Evolutionary conservation across 30 jellyfish, hydroid and myxozoan genomes (phyloP), one percentile per base, ranked within the genome.

Genomic region (Chironex yamaguchii): DNA sequence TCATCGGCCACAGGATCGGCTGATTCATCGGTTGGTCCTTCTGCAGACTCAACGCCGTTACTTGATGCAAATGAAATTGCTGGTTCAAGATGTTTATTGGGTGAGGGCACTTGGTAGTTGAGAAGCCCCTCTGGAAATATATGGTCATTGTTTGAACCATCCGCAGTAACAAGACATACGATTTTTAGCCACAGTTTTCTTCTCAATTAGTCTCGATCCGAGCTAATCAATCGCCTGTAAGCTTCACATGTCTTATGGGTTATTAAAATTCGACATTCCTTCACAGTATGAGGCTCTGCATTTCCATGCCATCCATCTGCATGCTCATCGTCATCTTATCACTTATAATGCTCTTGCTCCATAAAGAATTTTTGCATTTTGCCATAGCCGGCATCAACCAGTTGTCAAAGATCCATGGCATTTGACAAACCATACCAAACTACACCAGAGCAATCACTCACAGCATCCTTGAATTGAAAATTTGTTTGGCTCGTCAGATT

Each of bases 111-210:
- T n/a, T n/a, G n/a, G n/a, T n/a, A n/a, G n/a, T n/a, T n/a, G n/a
- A n/a, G n/a, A n/a, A n/a, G n/a, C n/a, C n/a, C n/a, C n/a, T n/a
- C n/a, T n/a, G n/a, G n/a, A n/a, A n/a, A n/a, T n/a, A n/a, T n/a
- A n/a, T n/a, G n/a, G n/a, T n/a, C n/a, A n/a, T 87, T 88, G 0
- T 79, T 82, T 42, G 89, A 49, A 21, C 95, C 94, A 67, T 79
- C 94, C 34, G 95, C 96, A 94, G n/a, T 87, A 29, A 87, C 66
- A 25, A 87, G 72, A 33, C 89, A 87, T 9, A 81, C 94, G 0
- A 89, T 77, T 75, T 78, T 87, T 54, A 64, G 89, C 89, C 89
- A 87, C 89, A 1, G 54, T 31, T 34, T 49, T 52, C 27, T 36
- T 25, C 85, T 11, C 48, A 49, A 73, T 2, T 33, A 25, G 52